These are phyloP conservation scores for Trichechus manatus DNA, from an alignment of 2,113 vertebrate genomes.

Conservation along the genomic window DNA sequence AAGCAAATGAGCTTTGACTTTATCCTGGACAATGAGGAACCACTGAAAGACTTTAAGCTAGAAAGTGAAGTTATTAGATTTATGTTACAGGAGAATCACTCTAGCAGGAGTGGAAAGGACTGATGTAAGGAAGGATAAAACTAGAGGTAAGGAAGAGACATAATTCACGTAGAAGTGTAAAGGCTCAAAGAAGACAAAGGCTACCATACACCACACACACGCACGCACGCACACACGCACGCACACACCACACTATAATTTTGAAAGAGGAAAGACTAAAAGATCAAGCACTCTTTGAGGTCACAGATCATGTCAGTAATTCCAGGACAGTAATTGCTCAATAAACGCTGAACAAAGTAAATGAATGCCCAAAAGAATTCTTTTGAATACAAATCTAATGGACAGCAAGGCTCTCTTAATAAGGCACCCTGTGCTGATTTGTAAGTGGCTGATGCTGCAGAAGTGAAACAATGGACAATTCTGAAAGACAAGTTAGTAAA, in stretches of 20 bases:
- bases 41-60: not conserved
- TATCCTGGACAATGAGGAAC: not conserved
- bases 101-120: not conserved
- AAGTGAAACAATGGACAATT: not conserved
- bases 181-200: not conserved
- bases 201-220: not conserved
- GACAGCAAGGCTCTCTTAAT: not conserved
- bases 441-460: not conserved
- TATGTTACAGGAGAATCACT: not conserved
- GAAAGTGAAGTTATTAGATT: not conserved
- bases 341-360: constrained; percentile 39
- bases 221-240: not conserved
- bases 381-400: not conserved
- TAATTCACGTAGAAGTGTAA: not conserved
- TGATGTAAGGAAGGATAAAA: not conserved
- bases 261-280: constrained; percentile 19
- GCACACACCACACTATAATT: not conserved
- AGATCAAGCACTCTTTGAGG: constrained; percentile 22
- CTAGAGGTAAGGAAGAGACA: not conserved
- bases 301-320: constrained; percentile 11
- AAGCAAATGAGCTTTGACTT: not conserved
- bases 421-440: not conserved
- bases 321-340: not conserved
- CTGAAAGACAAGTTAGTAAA: constrained; percentile 46
- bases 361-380: not conserved